Evolutionary conservation across 30 jellyfish, hydroid and myxozoan species (phyloP).

Genomic region (Sanderia malayensis): DNA sequence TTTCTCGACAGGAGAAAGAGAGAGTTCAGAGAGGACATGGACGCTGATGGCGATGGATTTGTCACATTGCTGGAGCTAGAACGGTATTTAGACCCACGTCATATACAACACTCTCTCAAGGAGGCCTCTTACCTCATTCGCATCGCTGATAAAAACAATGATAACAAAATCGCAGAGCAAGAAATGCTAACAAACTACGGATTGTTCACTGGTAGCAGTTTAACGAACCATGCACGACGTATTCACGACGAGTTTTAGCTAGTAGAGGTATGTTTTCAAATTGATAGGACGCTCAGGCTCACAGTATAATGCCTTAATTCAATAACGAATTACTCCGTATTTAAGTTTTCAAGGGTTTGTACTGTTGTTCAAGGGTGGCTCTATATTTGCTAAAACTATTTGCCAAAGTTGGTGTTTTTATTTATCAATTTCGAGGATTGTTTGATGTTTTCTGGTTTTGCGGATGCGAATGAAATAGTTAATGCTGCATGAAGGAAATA

Average conservation of each 20-base stretch:
- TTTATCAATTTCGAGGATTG: too few relatives aligned
- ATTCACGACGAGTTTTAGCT: conserved; percentile 87
- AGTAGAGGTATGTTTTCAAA: too few relatives aligned
- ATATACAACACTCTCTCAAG: conserved; percentile 75
- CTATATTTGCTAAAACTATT: too few relatives aligned
- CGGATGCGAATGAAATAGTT: too few relatives aligned
- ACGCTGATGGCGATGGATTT: conserved; percentile 77
- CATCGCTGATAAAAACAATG: conserved; percentile 70
- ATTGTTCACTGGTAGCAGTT: conserved; percentile 86
- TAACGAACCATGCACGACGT: conserved; percentile 67
- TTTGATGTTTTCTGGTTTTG: too few relatives aligned
- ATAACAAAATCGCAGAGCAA: conserved; percentile 64
- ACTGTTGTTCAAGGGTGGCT: too few relatives aligned
- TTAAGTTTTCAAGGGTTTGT: too few relatives aligned
- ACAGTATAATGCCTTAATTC: too few relatives aligned
- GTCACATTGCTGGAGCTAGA: conserved; percentile 71
- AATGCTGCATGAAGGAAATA: too few relatives aligned
- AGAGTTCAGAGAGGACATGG: conserved; percentile 90
- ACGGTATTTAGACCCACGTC: conserved; percentile 83
- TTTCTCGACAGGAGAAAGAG: conserved; percentile 41
- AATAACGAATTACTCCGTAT: too few relatives aligned
- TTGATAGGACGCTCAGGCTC: too few relatives aligned
- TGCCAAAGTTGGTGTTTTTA: too few relatives aligned
- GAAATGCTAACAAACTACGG: conserved; percentile 81
- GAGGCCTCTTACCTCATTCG: conserved; percentile 78